Evolutionary conservation across 2,113 vertebrate genomes (phyloP), one percentile per base, ranked within the genome.

Genomic region (Pterocles burchelli): DNA sequence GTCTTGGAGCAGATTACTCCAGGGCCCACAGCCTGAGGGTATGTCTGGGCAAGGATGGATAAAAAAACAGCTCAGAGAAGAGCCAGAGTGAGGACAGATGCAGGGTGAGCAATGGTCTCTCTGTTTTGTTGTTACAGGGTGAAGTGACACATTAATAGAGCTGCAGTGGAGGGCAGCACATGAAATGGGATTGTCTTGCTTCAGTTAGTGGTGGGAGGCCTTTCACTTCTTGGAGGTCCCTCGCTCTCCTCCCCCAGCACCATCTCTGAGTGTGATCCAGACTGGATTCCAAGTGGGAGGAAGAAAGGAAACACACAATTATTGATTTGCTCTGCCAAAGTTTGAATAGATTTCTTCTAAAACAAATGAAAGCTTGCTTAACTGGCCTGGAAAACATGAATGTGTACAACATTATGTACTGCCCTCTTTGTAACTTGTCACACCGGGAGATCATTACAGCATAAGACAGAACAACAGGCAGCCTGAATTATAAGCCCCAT

Each of bases 321-420:
- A 86, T 83, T 90, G 88, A 85, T 92, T 83, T 80, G 13, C 33
- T 86, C 61, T 94, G 83, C 67, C 72, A 88, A 89, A 67, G 43
- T 67, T 95, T 93, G 68, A 77, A 89, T 22, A 74, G 79, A 89
- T 95, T 86, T 25, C 75, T 93, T 63, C 72, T 92, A 62, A 89
- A 92, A 95, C n/a, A 92, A 92, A 97, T 52, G 83, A 73, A 86
- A 92, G 83, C 38, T 75, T 93, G 61, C 92, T 94, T 90, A 74
- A 81, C 67, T 80, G 86, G 72, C 79, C 89, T 83, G 80, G 88
- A 92, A 93, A 93, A 92, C 95, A 84, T 19, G 71, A 95, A 88
- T 59, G 51, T 21, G 5, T 34, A 51, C 2, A 0, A 59, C 1
- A 2, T 77, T 84, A 46, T 78, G 83, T 83, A 15, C 82, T 92